Evolutionary conservation across 2,797 vertebrate genomes (phyloP), one percentile per base, ranked within the genome.

Genomic region (Cyprinella venusta): DNA sequence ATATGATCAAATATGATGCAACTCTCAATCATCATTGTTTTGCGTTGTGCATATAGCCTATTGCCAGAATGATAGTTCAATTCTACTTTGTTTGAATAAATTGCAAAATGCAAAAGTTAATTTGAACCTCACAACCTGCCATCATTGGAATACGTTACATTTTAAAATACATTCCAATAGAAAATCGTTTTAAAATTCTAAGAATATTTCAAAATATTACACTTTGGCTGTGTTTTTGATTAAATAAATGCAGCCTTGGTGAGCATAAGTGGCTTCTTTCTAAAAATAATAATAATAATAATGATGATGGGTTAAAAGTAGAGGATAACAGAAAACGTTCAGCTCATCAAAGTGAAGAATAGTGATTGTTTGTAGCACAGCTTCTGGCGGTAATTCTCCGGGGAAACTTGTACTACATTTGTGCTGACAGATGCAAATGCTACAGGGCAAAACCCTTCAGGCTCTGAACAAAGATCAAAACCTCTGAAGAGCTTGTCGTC

Each of bases 391-490:
- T 78, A 9, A 65, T 65, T 64, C 76, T 78, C 42, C 50, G 1
- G 26, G 36, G 61, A 33, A 33, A 50, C 76, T 68, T 76, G 45
- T 65, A 12, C 36, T 68, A 33, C 72, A 76, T 56, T 82, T 82
- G 42, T 82, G 42, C 48, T 68, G 36, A 76, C 71, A 75, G 42
- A 65, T 75, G 45, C 56, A 82, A 54, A 67, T 76, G 63, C 71
- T 82, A 40, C 50, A 33, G 71, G 72, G 61, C 38, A 68, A 82
- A 67, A 76, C 48, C 33, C 24, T 26, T 48, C 18, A 30, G 56
- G 80, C 69, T 48, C 40, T 81, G 59, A 50, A 50, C 80, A 76
- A 36, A 65, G 36, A 79, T 79, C 45, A 79, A 54, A 79, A 54
- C 48, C 77, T 54, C 45, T 45, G 56, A 63, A 50, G 56, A 72